Evolutionary conservation across 64 coral and sea anemone species (phyloP), one percentile per base, ranked within the genome.

Genomic region (Anthopleura sola): DNA sequence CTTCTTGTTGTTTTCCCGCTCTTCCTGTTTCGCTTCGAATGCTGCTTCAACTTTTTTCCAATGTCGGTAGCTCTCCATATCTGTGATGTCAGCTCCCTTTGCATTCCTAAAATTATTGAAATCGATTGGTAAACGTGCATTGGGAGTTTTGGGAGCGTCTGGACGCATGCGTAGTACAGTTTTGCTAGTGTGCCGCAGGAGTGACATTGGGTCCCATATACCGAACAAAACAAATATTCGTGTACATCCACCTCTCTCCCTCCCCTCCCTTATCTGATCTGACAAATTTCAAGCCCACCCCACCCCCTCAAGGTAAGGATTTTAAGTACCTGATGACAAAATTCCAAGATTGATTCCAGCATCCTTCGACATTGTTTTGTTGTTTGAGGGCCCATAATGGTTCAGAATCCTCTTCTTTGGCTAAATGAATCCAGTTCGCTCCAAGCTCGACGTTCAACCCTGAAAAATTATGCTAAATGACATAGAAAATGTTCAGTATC

Each of bases 341-440:
- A 49, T 93, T 83, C 6, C 37, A 81, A 46, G 90, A 90, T 23
- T 90, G 82, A 77, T 76, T 86, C 60, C 51, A 74, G 15, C 60
- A 39, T 36, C 87, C 92, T 14, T 23, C 7, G 2, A 86, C 26
- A 37, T 48, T 60, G 36, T 86, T 80, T 26, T 86, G 55, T 11
- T 60, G 14, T 75, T 90, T 93, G 18, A 74, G 78, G 31, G 60
- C 37, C 94, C 90, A 89, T 76, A 97, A 68, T 9, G 94, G 87
- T 26, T 85, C 88, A 31, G 86, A 56, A 4, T 29, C 53, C 19
- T 93, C 71, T 8, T 90, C 84, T 24, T 82, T 85, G 20, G 58
- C 71, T 51, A 80, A 90, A 18, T 97, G 94, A 78, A 97, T 89
- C 94, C 94, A 97, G 39, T 97, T 97, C 5, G 94, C 94, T 2